A percentile compares a stretch with the other conserved stretches of the same genome.
phyloP scores from a whole-genome alignment of 2,797 vertebrate species.

The Myotis planiceps region DNA sequence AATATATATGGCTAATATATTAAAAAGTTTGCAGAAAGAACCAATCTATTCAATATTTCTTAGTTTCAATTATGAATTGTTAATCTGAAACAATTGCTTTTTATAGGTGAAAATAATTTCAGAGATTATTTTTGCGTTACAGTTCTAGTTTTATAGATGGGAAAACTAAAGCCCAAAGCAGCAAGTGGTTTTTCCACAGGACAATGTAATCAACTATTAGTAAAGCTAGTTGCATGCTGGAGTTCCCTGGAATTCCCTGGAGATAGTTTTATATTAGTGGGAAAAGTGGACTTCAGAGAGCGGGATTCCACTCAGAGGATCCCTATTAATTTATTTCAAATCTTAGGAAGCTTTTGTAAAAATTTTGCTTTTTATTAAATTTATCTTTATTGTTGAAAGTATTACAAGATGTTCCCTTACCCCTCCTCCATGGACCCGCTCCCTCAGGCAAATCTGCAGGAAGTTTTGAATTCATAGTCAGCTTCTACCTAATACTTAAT shows the following conservation, averaged over 20 bases:
- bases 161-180: slow-evolving; percentile 21
- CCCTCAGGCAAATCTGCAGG: neutral
- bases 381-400: too few species aligned
- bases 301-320: neutral
- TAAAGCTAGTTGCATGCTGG: neutral
- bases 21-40: neutral
- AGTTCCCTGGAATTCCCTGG: neutral
- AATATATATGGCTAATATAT: neutral
- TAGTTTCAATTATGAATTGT: neutral
- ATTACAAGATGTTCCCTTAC: too few species aligned
- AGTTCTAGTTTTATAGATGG: slow-evolving; percentile 29
- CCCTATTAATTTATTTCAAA: neutral
- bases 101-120: slow-evolving; percentile 30
- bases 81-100: slow-evolving; percentile 31
- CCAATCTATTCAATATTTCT: neutral
- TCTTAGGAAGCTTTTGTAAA: neutral
- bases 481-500: neutral
- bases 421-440: too few species aligned
- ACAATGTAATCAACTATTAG: neutral
- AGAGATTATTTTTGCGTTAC: neutral
- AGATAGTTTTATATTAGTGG: neutral
- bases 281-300: neutral
- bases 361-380: too few species aligned
- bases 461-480: neutral
- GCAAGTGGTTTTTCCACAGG: slow-evolving; percentile 2